Evolutionary conservation across 35 echinoderm and acorn worm species (phyloP).

Genomic region (Eucidaris tribuloides): DNA sequence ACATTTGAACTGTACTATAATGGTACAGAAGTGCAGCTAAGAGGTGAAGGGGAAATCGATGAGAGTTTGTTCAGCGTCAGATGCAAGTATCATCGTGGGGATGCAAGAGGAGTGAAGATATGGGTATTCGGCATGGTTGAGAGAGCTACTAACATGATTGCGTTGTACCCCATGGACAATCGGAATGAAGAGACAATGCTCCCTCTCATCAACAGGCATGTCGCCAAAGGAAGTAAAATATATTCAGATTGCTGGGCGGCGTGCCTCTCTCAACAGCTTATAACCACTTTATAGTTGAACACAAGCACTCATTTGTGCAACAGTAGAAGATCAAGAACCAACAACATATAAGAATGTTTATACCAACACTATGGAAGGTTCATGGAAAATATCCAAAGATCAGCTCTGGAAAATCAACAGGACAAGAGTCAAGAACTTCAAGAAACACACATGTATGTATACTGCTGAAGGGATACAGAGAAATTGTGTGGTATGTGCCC

Average conservation of each 20-base stretch:
- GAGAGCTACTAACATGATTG: not conserved
- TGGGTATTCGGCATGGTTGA: conserved; percentile 29
- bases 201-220: not conserved
- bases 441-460: not conserved
- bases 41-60: not conserved
- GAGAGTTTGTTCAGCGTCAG: conserved; percentile 19
- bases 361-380: conserved; percentile 24
- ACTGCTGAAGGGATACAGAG: not conserved
- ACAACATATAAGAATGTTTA: not conserved
- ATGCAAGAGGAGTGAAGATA: not conserved
- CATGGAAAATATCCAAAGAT: not conserved
- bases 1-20: not conserved
- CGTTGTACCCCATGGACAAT: conserved; percentile 11
- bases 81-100: not conserved
- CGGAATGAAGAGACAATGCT: not conserved
- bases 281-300: conserved; percentile 11
- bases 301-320: not conserved
- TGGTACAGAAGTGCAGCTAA: not conserved
- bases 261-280: not conserved
- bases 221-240: not conserved
- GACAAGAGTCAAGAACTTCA: not conserved
- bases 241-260: conserved; percentile 19
- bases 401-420: not conserved
- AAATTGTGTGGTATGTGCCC: not conserved
- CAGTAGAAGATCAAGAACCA: not conserved